Evolutionary conservation across 2,113 vertebrate species (phyloP).

Genomic region (Mungos mungo): DNA sequence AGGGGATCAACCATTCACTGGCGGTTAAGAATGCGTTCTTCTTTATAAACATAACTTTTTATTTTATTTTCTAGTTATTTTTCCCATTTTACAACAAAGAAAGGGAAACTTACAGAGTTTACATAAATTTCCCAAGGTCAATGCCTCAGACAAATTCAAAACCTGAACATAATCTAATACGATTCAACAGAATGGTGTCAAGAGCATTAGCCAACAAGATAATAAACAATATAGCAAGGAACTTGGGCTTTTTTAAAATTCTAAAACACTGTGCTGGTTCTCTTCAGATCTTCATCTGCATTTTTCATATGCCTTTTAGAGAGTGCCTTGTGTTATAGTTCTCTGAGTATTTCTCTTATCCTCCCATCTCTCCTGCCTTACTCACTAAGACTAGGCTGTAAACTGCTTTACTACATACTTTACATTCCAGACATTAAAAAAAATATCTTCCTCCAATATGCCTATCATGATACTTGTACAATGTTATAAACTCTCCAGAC

Average conservation of each 20-base stretch:
- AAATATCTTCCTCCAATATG: background rate
- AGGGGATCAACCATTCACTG: background rate
- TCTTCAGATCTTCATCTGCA: constrained; percentile 18
- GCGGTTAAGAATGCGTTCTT: background rate
- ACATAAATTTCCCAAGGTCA: constrained; percentile 23
- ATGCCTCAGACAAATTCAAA: too few species aligned
- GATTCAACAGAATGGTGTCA: too few species aligned
- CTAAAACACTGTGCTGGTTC: background rate
- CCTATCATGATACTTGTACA: background rate
- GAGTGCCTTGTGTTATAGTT: background rate
- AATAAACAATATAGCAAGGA: constrained; percentile 13
- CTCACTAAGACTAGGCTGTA: background rate
- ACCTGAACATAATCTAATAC: too few species aligned
- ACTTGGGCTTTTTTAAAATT: background rate
- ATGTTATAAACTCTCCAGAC: background rate
- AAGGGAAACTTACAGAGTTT: background rate
- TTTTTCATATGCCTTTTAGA: background rate
- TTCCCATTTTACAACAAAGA: constrained; percentile 26
- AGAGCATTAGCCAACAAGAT: too few species aligned
- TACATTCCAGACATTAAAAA: background rate
- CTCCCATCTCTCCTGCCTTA: background rate
- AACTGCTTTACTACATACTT: constrained; percentile 27
- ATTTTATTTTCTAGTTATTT: constrained; percentile 31
- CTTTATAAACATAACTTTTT: background rate
- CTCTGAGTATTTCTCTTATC: constrained; percentile 23